Evolutionary conservation across 2,113 vertebrate genomes (phyloP).

Genomic region (Ursus arctos): DNA sequence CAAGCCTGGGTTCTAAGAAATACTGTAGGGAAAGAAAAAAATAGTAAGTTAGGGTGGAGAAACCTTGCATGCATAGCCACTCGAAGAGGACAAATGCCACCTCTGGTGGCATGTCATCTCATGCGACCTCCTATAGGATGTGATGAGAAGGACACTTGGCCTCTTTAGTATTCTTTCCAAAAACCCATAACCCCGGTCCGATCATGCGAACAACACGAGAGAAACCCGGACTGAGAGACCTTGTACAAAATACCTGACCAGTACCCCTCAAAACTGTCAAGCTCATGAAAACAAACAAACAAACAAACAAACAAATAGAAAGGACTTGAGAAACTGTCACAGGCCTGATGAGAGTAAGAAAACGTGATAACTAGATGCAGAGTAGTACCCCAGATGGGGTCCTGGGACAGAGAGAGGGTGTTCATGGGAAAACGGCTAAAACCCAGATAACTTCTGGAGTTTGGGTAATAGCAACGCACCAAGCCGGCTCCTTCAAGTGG

Average conservation of each 20-base stretch:
- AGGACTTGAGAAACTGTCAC: not conserved
- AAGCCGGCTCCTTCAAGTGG: not conserved
- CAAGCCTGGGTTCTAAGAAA: not conserved
- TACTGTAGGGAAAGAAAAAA: not conserved
- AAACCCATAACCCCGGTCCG: not conserved
- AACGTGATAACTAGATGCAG: not conserved
- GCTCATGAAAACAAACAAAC: not conserved
- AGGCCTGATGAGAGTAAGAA: not conserved
- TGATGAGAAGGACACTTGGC: not conserved
- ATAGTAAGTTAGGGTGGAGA: not conserved
- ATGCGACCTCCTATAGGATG: not conserved
- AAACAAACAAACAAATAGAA: not conserved
- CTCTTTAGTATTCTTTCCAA: not conserved
- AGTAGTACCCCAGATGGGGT: fast-evolving
- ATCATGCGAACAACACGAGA: not conserved
- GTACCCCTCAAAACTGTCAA: not conserved
- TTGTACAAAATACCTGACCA: not conserved
- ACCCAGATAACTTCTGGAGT: not conserved
- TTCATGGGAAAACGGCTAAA: not conserved
- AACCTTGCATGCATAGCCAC: not conserved
- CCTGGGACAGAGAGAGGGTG: not conserved
- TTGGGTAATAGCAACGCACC: fast-evolving
- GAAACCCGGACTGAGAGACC: not conserved
- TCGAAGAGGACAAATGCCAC: not conserved
- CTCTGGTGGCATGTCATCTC: not conserved